Percentiles rank a stretch among this genome's conserved stretches.
Conservation (phyloP, 2,797 vertebrate genomes). For the Alectoris magna region DNA sequence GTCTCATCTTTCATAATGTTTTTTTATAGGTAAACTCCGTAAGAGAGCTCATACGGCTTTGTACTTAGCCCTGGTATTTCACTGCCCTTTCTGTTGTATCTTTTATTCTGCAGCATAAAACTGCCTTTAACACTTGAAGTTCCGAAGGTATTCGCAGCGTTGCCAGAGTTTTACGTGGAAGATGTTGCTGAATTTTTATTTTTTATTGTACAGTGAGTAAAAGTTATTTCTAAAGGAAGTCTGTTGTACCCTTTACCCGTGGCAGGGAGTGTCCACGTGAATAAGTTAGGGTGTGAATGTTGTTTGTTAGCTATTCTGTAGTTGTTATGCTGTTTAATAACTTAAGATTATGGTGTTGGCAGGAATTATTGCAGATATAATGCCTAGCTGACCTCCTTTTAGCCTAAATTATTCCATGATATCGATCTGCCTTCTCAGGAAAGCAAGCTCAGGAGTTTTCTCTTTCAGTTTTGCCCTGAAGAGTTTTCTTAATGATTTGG, state of each 20-base stretch:
- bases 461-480: fast-evolving
- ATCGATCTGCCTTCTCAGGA: neutral
- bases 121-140: constrained; percentile 94
- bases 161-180: constrained; percentile 99
- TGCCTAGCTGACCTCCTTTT: neutral
- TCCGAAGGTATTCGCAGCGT: constrained; percentile 96
- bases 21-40: neutral
- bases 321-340: neutral
- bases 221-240: neutral
- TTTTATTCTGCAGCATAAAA: constrained; percentile 82
- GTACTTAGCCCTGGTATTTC: neutral
- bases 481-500: neutral
- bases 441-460: neutral
- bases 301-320: neutral
- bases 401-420: neutral
- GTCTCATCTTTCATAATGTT: neutral
- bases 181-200: constrained; percentile 99
- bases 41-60: neutral
- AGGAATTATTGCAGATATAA: fast-evolving
- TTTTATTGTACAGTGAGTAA: constrained; percentile 99
- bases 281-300: neutral
- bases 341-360: neutral
- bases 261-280: neutral
- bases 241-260: neutral
- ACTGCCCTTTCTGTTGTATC: neutral